Percentiles rank a stretch among this genome's conserved stretches.
phyloP scores from a whole-genome alignment of 2,113 vertebrate genomes.

The Acanthisitta chloris region DNA sequence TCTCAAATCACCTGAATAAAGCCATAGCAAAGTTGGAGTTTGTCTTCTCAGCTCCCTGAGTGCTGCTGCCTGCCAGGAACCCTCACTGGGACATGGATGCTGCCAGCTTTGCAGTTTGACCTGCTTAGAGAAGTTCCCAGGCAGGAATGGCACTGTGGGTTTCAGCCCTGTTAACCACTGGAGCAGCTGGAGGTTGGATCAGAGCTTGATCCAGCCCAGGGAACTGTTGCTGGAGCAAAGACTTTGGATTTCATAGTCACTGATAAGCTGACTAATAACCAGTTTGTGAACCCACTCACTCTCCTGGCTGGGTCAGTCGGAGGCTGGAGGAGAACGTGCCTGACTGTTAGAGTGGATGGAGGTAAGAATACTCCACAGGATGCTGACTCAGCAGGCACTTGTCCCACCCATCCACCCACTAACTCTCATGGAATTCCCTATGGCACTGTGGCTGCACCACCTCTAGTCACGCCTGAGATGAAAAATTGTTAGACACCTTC shows the following conservation, averaged over 20 bases:
- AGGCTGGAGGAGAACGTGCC: background rate
- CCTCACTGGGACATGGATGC: accelerated
- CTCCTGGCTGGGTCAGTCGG: background rate
- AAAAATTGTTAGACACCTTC: background rate
- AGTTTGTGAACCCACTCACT: accelerated
- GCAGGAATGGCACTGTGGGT: accelerated
- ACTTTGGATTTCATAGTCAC: accelerated
- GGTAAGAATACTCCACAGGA: accelerated
- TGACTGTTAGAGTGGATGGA: background rate
- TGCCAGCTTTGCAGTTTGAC: background rate
- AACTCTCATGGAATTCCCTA: background rate
- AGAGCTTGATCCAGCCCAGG: background rate
- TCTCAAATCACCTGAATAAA: background rate
- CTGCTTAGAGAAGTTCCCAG: background rate
- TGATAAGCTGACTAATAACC: accelerated
- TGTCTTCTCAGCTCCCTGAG: background rate
- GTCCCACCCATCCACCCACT: background rate
- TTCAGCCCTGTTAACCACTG: background rate
- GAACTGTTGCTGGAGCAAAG: background rate
- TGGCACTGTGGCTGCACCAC: background rate
- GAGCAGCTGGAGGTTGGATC: background rate
- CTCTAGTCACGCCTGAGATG: accelerated
- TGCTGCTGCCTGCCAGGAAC: background rate
- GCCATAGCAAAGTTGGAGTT: background rate
- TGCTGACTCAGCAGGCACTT: background rate